Evolutionary conservation across 2,113 vertebrate genomes (phyloP).

Genomic region (Scalopus aquaticus): DNA sequence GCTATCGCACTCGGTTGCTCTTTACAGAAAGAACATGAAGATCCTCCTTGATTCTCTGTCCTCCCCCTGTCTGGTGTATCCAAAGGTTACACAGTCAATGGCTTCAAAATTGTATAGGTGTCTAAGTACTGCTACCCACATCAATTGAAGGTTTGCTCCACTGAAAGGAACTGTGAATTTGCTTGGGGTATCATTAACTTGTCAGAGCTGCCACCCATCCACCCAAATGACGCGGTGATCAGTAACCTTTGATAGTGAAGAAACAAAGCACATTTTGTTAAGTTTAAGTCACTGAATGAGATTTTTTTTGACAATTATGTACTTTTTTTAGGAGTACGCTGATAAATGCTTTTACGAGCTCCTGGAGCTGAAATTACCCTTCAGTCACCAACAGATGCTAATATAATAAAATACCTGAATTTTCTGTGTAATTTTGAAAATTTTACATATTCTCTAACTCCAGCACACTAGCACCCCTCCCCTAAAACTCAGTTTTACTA

Average conservation of each 20-base stretch:
- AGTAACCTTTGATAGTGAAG: neutral
- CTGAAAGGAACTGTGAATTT: neutral
- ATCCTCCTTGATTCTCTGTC: neutral
- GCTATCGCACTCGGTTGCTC: neutral
- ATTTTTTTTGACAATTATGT: neutral
- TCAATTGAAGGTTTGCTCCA: neutral
- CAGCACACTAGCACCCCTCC: neutral
- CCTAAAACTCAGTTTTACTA: neutral
- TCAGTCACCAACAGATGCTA: neutral
- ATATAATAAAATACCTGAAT: neutral
- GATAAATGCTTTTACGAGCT: neutral
- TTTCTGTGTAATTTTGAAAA: neutral
- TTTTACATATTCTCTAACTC: neutral
- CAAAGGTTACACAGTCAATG: neutral
- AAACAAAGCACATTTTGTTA: conserved; percentile 36
- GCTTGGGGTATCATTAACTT: neutral
- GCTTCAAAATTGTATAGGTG: neutral
- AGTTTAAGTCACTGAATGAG: neutral
- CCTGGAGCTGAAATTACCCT: neutral
- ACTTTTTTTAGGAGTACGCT: neutral
- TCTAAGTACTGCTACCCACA: neutral
- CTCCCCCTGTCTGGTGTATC: neutral
- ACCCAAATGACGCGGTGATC: neutral
- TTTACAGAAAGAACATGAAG: neutral
- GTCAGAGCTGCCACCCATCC: neutral